phyloP scores from a whole-genome alignment of 2,888 invertebrate species.

The Ischnura elegans region DNA sequence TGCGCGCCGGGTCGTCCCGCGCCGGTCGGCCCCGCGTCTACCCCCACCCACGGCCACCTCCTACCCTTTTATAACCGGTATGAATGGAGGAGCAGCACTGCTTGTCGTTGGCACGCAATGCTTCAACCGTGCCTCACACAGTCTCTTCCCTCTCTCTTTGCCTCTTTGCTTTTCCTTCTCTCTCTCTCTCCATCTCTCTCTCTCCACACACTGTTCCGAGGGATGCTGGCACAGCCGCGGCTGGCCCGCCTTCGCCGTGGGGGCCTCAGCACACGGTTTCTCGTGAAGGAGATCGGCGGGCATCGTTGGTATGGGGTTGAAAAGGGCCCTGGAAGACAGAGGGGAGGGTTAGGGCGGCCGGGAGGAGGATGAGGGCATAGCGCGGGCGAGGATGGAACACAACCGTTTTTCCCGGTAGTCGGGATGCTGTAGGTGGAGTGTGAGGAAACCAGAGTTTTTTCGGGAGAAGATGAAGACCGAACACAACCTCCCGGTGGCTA shows the following conservation, averaged over 20 bases:
- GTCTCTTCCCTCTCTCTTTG: neutral
- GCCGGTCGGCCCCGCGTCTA: neutral
- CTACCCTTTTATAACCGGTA: conserved; percentile 39
- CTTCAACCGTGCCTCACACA: neutral
- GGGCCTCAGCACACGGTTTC: neutral
- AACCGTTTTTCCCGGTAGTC: neutral
- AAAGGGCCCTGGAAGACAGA: neutral
- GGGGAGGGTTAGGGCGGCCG: neutral
- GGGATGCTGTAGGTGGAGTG: neutral
- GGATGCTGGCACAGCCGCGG: conserved; percentile 36
- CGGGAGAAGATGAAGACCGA: conserved; percentile 27
- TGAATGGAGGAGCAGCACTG: conserved; percentile 54
- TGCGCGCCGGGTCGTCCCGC: neutral
- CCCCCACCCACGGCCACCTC: neutral
- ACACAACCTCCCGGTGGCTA: conserved; percentile 37
- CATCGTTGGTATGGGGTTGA: too few species aligned
- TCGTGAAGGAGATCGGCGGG: conserved; percentile 26
- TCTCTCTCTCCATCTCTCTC: neutral
- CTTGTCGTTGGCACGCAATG: conserved; percentile 50
- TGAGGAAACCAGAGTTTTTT: neutral
- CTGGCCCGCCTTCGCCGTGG: conserved; percentile 11
- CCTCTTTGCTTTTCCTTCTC: neutral
- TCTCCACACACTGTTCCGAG: conserved; percentile 34
- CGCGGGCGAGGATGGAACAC: neutral
- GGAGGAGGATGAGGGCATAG: neutral